A percentile compares a stretch with the other conserved stretches of the same genome.
phyloP scores from a whole-genome alignment of 1,140 invertebrate species.

The Eciton burchellii region DNA sequence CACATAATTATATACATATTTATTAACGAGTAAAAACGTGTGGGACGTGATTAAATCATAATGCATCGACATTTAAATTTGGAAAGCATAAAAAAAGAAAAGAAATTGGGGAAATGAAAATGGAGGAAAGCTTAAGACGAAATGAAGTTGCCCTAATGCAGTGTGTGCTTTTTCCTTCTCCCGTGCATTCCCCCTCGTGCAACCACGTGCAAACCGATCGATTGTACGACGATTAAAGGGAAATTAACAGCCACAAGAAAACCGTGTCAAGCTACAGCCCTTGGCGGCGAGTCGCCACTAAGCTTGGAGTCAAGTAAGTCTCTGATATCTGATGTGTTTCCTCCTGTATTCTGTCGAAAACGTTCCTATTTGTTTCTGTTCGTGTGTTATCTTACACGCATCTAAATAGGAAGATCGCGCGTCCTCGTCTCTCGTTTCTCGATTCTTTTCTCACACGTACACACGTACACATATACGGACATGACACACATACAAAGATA shows the following conservation, averaged over 20 bases:
- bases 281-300: constrained; percentile 95
- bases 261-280: constrained; percentile 90
- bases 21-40: constrained; percentile 22
- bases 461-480: background rate
- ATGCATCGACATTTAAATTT: constrained; percentile 13
- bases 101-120: constrained; percentile 65
- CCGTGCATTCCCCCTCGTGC: constrained; percentile 84
- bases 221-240: constrained; percentile 83
- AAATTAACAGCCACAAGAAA: constrained; percentile 84
- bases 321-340: constrained; percentile 78
- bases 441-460: constrained; percentile 73
- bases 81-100: constrained; percentile 43
- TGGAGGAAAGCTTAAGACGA: constrained; percentile 63
- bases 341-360: constrained; percentile 74
- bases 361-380: constrained; percentile 72
- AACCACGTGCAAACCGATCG: constrained; percentile 80
- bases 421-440: constrained; percentile 64
- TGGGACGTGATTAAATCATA: constrained; percentile 33
- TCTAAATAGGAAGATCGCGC: constrained; percentile 59
- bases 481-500: too few species aligned
- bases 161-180: constrained; percentile 85
- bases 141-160: constrained; percentile 84
- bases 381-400: constrained; percentile 70
- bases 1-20: background rate
- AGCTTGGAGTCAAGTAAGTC: constrained; percentile 97